Base-by-base conservation (phyloP, 1,140 invertebrate species). In the Phymastichus coffea region DNA sequence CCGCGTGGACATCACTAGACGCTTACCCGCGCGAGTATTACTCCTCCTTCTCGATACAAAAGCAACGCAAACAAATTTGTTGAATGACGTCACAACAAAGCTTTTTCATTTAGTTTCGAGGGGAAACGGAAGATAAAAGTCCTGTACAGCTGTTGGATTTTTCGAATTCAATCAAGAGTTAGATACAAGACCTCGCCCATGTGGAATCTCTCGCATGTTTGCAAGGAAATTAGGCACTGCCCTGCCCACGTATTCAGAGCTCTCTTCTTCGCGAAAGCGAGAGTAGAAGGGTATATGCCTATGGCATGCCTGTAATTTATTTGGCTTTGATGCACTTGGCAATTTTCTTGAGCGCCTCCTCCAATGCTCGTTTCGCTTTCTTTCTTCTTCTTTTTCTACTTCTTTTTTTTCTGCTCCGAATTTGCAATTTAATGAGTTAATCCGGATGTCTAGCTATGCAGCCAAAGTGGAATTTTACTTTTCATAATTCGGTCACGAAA, bases 371-470 rank as follows among this genome's bases (percentile, higher is more conserved):
- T 15, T 10, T 14, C n/a, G 20, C 35, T 37, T 52, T 28, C 1
- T 14, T 28, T 26, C 52, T 46, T 48, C 40, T 48, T 25, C 14
- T 30, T 30, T 30, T 19, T n/a, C n/a, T n/a, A n/a, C n/a, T n/a
- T n/a, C n/a, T n/a, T n/a, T n/a, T n/a, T n/a, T n/a, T n/a, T n/a
- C n/a, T 30, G 20, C 6, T 8, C 17, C 37, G 15, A 49, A 61
- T 61, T 61, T 48, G 44, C 51, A 61, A 48, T 61, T 56, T 55
- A 47, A 61, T 19, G 59, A 61, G 52, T 44, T 61, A 56, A 61
- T 61, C 46, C 46, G 14, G 37, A 57, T 41, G 9, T 41, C 6
- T 41, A 8, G 14, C 30, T 33, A 33, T 10, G 19, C 33, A 19
- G 43, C 20, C n/a, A n/a, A 22, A 26, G 37, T 37, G 14, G 10